Conservation (phyloP, 1,140 invertebrate genomes). For the Heliconius himera region DNA sequence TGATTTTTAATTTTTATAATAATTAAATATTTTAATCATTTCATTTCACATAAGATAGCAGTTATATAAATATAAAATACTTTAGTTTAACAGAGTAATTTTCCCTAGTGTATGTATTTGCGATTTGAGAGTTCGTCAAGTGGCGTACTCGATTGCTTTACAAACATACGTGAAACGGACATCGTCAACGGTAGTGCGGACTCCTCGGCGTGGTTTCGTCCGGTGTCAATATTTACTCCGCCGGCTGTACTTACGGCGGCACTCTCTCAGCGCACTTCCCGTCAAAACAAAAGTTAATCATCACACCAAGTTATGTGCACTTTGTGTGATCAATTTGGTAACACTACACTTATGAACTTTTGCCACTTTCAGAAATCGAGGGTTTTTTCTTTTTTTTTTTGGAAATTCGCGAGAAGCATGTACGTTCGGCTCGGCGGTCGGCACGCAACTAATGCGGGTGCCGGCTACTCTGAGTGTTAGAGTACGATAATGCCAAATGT, state of each 20-base stretch:
- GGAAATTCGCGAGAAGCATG: conserved; percentile 45
- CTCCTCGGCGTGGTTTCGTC: conserved; percentile 39
- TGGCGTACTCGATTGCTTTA: conserved; percentile 42
- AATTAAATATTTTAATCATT: background rate
- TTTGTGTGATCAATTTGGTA: conserved; percentile 31
- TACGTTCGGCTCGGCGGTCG: conserved; percentile 54
- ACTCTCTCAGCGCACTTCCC: conserved; percentile 43
- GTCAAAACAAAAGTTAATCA: conserved; percentile 52
- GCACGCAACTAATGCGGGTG: conserved; percentile 62
- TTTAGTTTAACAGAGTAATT: background rate
- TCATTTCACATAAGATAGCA: background rate
- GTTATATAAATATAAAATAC: background rate
- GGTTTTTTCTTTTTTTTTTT: background rate
- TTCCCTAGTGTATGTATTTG: background rate
- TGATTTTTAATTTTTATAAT: background rate
- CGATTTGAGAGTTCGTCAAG: conserved; percentile 3
- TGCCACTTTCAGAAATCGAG: conserved; percentile 22
- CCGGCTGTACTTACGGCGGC: conserved; percentile 51
- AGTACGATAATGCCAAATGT: conserved; percentile 62
- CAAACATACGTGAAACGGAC: conserved; percentile 55
- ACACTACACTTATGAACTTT: conserved; percentile 48
- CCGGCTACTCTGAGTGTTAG: conserved; percentile 60
- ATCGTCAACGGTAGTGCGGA: conserved; percentile 38
- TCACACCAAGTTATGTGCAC: conserved; percentile 36
- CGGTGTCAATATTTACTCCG: conserved; percentile 71